Conservation (phyloP, 2,888 invertebrate species). For the Zonitis immaculata region DNA sequence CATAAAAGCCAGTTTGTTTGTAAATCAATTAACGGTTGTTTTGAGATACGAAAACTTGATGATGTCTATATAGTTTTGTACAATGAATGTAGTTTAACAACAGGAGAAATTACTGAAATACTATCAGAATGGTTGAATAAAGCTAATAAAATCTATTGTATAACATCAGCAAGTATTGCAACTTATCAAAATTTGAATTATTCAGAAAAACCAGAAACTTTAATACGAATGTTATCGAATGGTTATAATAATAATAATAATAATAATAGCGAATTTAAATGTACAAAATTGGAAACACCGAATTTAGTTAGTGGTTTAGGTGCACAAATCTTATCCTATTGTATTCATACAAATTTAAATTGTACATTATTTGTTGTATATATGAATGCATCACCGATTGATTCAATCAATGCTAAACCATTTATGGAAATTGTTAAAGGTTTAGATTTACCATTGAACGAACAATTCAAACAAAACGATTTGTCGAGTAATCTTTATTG, state of each 20-base stretch:
- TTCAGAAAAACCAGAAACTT: constrained; percentile 27
- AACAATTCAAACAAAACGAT: constrained; percentile 13
- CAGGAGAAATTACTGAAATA: constrained; percentile 37
- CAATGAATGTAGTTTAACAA: constrained; percentile 23
- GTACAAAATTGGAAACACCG: constrained; percentile 38
- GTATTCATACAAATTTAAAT: constrained; percentile 30
- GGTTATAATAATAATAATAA: too few relatives aligned
- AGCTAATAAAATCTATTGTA: constrained; percentile 33
- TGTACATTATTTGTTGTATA: constrained; percentile 40
- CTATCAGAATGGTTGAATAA: constrained; percentile 35
- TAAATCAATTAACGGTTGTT: constrained; percentile 20
- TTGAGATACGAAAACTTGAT: constrained; percentile 25
- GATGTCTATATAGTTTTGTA: constrained; percentile 27
- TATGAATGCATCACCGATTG: constrained; percentile 38
- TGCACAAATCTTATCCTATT: constrained; percentile 41
- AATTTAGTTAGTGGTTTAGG: constrained; percentile 43
- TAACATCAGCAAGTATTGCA: constrained; percentile 37
- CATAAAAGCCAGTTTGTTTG: constrained; percentile 14
- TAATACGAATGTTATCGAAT: constrained; percentile 32
- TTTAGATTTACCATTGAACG: constrained; percentile 24
- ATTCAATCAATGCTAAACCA: constrained; percentile 40
- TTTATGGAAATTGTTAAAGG: constrained; percentile 32
- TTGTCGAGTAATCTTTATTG: constrained; percentile 21
- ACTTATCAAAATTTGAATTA: constrained; percentile 35
- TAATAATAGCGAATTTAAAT: constrained; percentile 25